Conservation (phyloP, 2,113 vertebrate species). For the Hyaena hyaena region DNA sequence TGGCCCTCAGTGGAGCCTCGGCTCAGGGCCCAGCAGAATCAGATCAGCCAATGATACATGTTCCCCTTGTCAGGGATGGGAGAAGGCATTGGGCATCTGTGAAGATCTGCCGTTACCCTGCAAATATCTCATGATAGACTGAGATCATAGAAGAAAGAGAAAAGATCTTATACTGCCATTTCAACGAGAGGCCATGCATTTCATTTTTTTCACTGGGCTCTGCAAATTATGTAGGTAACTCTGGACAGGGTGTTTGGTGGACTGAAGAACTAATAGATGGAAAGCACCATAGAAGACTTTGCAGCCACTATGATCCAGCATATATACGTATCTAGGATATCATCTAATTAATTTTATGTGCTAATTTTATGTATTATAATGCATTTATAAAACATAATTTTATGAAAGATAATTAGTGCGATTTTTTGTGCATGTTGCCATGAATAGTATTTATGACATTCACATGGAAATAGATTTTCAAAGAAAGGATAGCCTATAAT, state of each 20-base stretch:
- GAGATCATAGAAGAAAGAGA: neutral
- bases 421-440: neutral
- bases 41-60: neutral
- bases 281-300: neutral
- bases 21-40: too few relatives aligned
- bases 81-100: neutral
- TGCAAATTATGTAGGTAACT: neutral
- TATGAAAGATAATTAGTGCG: neutral
- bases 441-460: neutral
- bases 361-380: neutral
- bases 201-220: neutral
- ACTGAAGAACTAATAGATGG: neutral
- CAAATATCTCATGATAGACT: neutral
- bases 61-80: neutral
- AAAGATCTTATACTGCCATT: neutral
- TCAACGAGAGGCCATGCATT: neutral
- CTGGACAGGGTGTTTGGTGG: neutral
- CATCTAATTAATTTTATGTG: neutral
- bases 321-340: neutral
- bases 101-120: neutral
- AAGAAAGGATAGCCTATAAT: neutral
- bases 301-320: neutral
- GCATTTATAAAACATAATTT: neutral
- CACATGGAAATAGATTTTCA: constrained; percentile 14
- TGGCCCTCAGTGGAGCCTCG: neutral